Evolutionary conservation across 2,888 invertebrate genomes (phyloP), one percentile per base, ranked within the genome.

Genomic region (Plusia festucae): DNA sequence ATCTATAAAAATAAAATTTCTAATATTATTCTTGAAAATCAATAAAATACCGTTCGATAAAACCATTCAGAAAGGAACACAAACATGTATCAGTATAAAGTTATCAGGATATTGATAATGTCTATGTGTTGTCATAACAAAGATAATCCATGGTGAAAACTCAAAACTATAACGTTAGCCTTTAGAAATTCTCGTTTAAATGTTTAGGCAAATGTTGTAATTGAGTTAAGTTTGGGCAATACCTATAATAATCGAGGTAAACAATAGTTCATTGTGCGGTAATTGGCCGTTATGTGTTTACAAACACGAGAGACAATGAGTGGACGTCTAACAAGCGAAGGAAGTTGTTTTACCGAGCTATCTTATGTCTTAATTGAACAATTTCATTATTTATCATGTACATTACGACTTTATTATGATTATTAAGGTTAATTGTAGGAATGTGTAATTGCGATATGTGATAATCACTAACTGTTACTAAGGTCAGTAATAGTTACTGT

Each of bases 231-330:
- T 76, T 84, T 80, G 55, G 71, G 76, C 72, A 82, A 82, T 82
- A 76, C 71, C 79, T 78, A 81, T 83, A 78, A 77, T 78, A 73
- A 74, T 74, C 68, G 68, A 71, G 30, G 82, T 87, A 91, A 90
- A 92, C 92, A 92, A 91, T 91, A 85, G 88, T 82, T 85, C 88
- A 91, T 91, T 92, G 93, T 92, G 84, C 86, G 84, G 84, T 87
- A 87, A 87, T 88, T 84, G 65, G 79, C 83, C 79, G 82, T 76
- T 81, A 78, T 81, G 73, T 88, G 85, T 93, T 92, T 93, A 90
- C 90, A 88, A 92, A 93, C 87, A 88, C 65, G 62, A 63, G 70
- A 82, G 83, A 90, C 91, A 91, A 91, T 90, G 88, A 79, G 73
- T 76, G 70, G 76, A 76, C 78, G 73, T 68, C 70, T 70, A 77